phyloP scores from a whole-genome alignment of 2,888 invertebrate species.

The Lasioglossum figueresi region DNA sequence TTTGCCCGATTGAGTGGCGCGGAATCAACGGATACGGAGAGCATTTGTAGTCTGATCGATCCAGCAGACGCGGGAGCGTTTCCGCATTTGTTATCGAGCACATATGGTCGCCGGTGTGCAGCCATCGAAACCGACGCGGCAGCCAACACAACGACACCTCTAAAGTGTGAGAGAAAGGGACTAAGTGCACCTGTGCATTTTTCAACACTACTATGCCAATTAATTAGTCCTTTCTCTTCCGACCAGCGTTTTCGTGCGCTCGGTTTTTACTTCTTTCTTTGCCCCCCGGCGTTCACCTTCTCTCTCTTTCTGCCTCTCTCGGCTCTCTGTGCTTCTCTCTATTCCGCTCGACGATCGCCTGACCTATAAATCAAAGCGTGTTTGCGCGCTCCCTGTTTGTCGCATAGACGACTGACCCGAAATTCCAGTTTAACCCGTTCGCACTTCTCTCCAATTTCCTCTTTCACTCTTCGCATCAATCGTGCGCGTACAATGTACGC shows the following conservation, averaged over 20 bases:
- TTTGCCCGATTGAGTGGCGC: constrained; percentile 8
- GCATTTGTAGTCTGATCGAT: constrained; percentile 53
- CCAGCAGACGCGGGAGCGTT: constrained; percentile 29
- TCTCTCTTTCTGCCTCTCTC: constrained; percentile 13
- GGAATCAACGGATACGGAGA: constrained; percentile 30
- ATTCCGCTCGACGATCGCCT: constrained; percentile 56
- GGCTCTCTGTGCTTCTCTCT: constrained; percentile 34
- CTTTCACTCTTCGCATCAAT: constrained; percentile 24
- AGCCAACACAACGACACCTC: constrained; percentile 17
- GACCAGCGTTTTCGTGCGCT: constrained; percentile 40
- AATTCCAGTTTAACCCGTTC: constrained; percentile 67
- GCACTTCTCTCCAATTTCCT: constrained; percentile 15
- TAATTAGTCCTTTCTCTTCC: constrained; percentile 69
- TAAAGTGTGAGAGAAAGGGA: constrained; percentile 12
- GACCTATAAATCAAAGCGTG: constrained; percentile 75
- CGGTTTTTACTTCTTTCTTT: constrained; percentile 17
- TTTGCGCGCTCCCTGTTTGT: constrained; percentile 69
- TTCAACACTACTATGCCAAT: constrained; percentile 68
- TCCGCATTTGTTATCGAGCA: constrained; percentile 48
- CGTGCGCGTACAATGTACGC: constrained; percentile 27
- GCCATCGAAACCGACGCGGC: constrained; percentile 24
- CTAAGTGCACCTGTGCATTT: constrained; percentile 64
- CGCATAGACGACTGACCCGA: constrained; percentile 63
- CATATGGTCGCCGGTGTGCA: constrained; percentile 44
- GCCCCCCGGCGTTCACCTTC: neutral